Percentiles rank a stretch among this genome's conserved stretches.
These are phyloP conservation scores for Tachina grossa DNA, from an alignment of 2,888 invertebrate species.

Conservation along the genomic window DNA sequence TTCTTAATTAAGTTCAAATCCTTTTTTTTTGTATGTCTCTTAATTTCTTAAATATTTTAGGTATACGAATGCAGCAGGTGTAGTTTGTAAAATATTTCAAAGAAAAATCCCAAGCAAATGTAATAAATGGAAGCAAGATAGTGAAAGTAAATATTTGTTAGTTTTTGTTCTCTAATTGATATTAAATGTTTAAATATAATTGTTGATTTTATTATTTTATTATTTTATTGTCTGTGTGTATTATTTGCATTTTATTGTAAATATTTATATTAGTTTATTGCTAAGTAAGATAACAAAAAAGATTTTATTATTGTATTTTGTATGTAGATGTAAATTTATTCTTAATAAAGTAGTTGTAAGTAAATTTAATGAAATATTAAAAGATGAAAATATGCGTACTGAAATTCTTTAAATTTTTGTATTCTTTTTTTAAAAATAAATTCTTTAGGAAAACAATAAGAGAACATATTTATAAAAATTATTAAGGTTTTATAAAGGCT, in stretches of 20 bases:
- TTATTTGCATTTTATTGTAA: constrained; percentile 62
- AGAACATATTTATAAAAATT: too few species aligned
- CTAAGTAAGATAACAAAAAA: constrained; percentile 42
- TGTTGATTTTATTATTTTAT: constrained; percentile 53
- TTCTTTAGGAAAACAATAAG: not conserved
- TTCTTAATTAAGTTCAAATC: constrained; percentile 31
- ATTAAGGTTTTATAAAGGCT: too few species aligned
- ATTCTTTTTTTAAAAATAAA: not conserved
- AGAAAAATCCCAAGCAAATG: not conserved
- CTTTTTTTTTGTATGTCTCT: constrained; percentile 1
- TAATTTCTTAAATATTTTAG: constrained; percentile 10
- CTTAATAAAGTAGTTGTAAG: constrained; percentile 27
- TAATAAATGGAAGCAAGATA: not conserved
- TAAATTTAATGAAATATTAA: constrained; percentile 29
- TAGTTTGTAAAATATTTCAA: constrained; percentile 21
- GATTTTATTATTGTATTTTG: constrained; percentile 4
- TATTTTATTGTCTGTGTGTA: constrained; percentile 42
- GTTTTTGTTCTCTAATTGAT: constrained; percentile 58
- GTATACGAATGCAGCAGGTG: constrained; percentile 23
- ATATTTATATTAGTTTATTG: constrained; percentile 52
- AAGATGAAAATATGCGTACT: not conserved
- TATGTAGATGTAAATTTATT: constrained; percentile 31
- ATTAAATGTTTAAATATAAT: constrained; percentile 59
- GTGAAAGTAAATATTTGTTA: constrained; percentile 42
- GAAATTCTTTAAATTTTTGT: not conserved